Base-by-base conservation (phyloP, 2,888 invertebrate genomes). In the Falcaria lacertinaria region DNA sequence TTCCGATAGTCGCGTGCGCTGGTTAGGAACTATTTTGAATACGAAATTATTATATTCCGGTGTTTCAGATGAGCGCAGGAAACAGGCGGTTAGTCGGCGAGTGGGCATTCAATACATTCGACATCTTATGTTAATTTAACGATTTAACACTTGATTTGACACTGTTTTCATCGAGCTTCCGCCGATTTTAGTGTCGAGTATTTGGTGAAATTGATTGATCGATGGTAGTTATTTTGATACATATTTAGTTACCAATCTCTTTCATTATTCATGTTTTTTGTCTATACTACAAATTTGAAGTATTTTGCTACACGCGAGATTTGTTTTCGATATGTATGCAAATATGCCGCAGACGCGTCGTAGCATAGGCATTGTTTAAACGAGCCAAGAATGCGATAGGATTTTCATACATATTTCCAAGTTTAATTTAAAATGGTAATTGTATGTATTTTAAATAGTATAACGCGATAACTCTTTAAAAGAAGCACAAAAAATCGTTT, bases 1-100 rank as follows among this genome's bases (percentile, higher is more conserved):
- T 81, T 80, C 80, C 80, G 76, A 67, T 46, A 52, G 45, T 78
- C 57, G 78, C 75, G 73, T 79, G 79, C 51, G 62, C 47, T 47
- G 49, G 47, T 54, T 54, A 54, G 57, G 50, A 63, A 63, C 63
- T 63, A 57, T 66, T 74, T 72, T 59, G 63, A 67, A 68, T 66
- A 54, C 57, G 50, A 64, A 75, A 79, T 67, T 49, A 57, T 48
- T 58, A 49, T 58, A 65, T 67, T 72, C 74, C 71, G 70, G 62
- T 54, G 58, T 62, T 43, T 42, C 44, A 44, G 52, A 64, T 69
- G 64, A 58, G 54, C 56, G 64, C 73, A 78, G 81, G 80, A 80
- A 70, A 57, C 61, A 57, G 57, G 59, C 63, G 19, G 37, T 37
- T 25, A 22, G 37, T 62, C 56, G 54, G 56, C 60, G 67, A 72